Percentiles rank a stretch among this genome's conserved stretches.
These are phyloP conservation scores for Drosophila paulistorum DNA, from an alignment of 1,140 invertebrate genomes.

Conservation along the genomic window DNA sequence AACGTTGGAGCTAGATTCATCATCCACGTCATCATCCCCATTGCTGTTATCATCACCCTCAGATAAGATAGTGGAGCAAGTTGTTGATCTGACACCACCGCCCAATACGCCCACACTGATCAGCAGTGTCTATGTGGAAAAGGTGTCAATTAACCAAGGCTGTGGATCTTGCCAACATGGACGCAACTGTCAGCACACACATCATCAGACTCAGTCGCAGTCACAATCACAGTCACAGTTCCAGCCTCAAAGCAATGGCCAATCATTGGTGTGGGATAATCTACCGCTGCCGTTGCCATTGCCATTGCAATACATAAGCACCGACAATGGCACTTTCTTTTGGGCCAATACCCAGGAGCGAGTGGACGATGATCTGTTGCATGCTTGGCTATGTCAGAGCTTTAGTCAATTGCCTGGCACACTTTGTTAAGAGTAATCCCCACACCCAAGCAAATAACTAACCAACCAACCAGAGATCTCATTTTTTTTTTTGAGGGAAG, in stretches of 20 bases:
- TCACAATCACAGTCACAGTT: neutral
- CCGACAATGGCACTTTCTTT: conserved; percentile 78
- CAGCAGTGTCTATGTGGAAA: conserved; percentile 71
- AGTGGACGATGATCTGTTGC: conserved; percentile 73
- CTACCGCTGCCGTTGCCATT: conserved; percentile 24
- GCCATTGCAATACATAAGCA: conserved; percentile 75
- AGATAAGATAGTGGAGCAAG: conserved; percentile 37
- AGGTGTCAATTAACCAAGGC: conserved; percentile 53
- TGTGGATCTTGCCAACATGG: conserved; percentile 69
- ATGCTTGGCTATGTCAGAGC: conserved; percentile 70
- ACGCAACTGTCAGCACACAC: conserved; percentile 77
- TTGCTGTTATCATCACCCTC: conserved; percentile 37
- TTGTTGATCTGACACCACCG: conserved; percentile 48
- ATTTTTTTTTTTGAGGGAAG: conserved; percentile 32
- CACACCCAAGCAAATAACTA: conserved; percentile 2
- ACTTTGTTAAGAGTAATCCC: conserved; percentile 47
- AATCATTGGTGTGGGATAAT: conserved; percentile 28
- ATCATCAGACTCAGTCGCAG: conserved; percentile 30
- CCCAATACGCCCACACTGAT: conserved; percentile 74
- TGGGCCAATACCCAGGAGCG: conserved; percentile 73
- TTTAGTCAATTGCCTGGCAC: conserved; percentile 70
- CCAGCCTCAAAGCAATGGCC: conserved; percentile 20
- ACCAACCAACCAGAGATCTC: conserved; percentile 56
- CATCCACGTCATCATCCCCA: neutral
- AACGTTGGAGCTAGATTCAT: conserved; percentile 34